phyloP scores from a whole-genome alignment of 2,797 vertebrate genomes.

The Pipistrellus pygmaeus region DNA sequence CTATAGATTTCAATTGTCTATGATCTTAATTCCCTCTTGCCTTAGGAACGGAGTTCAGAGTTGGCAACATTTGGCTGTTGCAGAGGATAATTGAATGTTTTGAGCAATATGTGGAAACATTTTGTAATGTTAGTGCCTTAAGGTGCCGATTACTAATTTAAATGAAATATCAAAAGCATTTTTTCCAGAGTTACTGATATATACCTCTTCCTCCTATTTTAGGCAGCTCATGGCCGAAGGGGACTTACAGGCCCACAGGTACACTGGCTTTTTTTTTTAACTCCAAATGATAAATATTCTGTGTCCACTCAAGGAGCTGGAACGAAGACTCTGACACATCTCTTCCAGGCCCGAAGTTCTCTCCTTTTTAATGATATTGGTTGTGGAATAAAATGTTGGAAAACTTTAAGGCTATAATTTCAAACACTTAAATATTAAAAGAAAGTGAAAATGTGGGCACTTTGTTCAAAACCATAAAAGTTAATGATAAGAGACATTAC shows the following conservation, averaged over 20 bases:
- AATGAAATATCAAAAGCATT: neutral
- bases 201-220: neutral
- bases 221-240: slow-evolving; percentile 78
- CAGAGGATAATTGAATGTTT: neutral
- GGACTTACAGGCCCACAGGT: slow-evolving; percentile 81
- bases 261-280: slow-evolving; percentile 29
- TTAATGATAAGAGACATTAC: neutral
- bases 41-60: neutral
- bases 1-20: neutral
- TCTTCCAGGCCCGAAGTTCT: neutral
- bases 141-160: slow-evolving; percentile 8
- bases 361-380: slow-evolving; percentile 10
- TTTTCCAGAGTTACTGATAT: slow-evolving; percentile 2
- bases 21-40: slow-evolving; percentile 14
- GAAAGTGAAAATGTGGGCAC: neutral
- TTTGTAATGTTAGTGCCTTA: neutral
- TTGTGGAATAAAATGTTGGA: slow-evolving; percentile 33
- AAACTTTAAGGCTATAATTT: slow-evolving; percentile 37
- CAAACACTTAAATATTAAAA: slow-evolving; percentile 45
- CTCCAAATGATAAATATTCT: neutral
- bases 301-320: neutral
- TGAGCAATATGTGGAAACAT: neutral
- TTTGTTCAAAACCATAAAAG: neutral
- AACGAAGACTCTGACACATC: neutral
- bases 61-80: neutral